These are phyloP conservation scores for Sesamia inferens DNA, from an alignment of 2,888 invertebrate species.

Conservation along the genomic window DNA sequence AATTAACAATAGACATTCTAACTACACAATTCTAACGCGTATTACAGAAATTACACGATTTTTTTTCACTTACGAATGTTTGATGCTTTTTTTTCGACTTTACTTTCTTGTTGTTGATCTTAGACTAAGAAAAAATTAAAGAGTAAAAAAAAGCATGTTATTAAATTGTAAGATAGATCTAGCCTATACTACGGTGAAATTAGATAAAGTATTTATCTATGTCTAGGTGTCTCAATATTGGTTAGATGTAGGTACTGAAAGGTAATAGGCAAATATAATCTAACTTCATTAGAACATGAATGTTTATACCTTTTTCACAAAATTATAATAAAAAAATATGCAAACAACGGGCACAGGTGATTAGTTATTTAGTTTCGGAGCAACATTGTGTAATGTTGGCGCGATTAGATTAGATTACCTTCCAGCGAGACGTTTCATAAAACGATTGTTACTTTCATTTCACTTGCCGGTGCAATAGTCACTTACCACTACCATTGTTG, in stretches of 20 bases:
- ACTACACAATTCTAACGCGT: conserved; percentile 44
- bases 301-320: conserved; percentile 17
- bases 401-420: conserved; percentile 85
- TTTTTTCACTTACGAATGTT: conserved; percentile 42
- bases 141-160: conserved; percentile 7
- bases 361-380: conserved; percentile 73
- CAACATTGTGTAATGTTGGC: conserved; percentile 80
- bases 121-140: background rate
- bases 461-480: conserved; percentile 74
- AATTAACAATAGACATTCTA: conserved; percentile 62
- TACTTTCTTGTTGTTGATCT: conserved; percentile 24
- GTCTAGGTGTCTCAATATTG: conserved; percentile 6
- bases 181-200: background rate
- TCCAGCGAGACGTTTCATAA: conserved; percentile 84
- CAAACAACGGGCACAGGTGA: conserved; percentile 62
- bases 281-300: conserved; percentile 2
- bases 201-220: conserved; percentile 26
- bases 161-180: conserved; percentile 9
- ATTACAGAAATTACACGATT: conserved; percentile 27
- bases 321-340: conserved; percentile 23
- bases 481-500: conserved; percentile 66
- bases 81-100: conserved; percentile 18
- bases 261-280: background rate
- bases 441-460: conserved; percentile 88
- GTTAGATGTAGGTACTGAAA: background rate